Conservation (phyloP, 2,797 vertebrate species). For the Paratrypauchen microcephalus region DNA sequence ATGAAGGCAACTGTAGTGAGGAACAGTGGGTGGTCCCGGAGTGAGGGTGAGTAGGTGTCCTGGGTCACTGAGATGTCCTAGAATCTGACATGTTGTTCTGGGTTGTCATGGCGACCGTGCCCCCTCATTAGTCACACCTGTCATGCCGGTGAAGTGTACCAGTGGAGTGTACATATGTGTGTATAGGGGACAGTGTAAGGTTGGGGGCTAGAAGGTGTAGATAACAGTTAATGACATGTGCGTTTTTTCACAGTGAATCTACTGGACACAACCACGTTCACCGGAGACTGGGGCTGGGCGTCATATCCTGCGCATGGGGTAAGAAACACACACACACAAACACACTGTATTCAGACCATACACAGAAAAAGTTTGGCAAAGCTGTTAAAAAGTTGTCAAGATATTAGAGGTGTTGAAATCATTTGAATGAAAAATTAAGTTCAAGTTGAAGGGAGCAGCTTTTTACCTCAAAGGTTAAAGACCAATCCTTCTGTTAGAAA, state of each 20-base stretch:
- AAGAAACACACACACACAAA: constrained; percentile 41
- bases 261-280: constrained; percentile 76
- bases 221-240: constrained; percentile 37
- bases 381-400: too few species aligned
- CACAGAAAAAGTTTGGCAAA: not conserved
- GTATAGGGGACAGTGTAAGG: not conserved
- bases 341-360: not conserved
- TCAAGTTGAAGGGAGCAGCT: not conserved
- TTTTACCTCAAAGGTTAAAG: not conserved
- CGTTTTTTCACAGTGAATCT: constrained; percentile 75
- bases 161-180: constrained; percentile 10
- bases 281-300: constrained; percentile 82
- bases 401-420: not conserved
- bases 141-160: constrained; percentile 39
- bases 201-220: constrained; percentile 20
- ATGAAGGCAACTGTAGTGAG: constrained; percentile 27
- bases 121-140: constrained; percentile 70
- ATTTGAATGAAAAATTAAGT: not conserved
- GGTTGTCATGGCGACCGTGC: constrained; percentile 44
- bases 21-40: constrained; percentile 24
- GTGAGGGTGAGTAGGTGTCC: constrained; percentile 40
- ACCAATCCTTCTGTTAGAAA: not conserved
- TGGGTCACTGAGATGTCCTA: constrained; percentile 66
- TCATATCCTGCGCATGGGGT: constrained; percentile 81
- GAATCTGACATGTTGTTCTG: constrained; percentile 36